These are phyloP conservation scores for Lytechinus variegatus DNA, from an alignment of 35 echinoderm and acorn worm species.

Conservation along the genomic window DNA sequence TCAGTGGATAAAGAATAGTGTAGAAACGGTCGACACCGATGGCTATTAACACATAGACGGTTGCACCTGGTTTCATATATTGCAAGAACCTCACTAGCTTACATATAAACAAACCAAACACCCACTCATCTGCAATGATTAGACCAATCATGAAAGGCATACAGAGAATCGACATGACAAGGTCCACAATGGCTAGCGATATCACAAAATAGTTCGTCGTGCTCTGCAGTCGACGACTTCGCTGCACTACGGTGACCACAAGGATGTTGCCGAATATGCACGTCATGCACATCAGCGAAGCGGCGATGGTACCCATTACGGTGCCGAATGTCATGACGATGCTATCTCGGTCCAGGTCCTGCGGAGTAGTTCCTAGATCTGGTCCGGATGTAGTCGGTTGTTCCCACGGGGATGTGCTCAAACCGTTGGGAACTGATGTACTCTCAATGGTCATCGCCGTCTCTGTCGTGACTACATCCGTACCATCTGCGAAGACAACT, in stretches of 20 bases:
- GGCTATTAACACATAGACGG: conserved; percentile 75
- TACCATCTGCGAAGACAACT: not conserved
- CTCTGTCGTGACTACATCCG: not conserved
- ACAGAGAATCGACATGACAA: conserved; percentile 78
- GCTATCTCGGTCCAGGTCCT: conserved; percentile 37
- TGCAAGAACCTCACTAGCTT: conserved; percentile 81
- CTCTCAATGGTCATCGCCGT: not conserved
- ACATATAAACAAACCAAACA: conserved; percentile 80
- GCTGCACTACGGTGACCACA: conserved; percentile 69
- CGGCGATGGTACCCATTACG: conserved; percentile 50
- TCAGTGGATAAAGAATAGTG: conserved; percentile 95
- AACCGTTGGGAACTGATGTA: not conserved
- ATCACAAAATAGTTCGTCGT: conserved; percentile 99
- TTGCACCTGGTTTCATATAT: conserved; percentile 72
- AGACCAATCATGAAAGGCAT: conserved; percentile 74
- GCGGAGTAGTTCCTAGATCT: not conserved
- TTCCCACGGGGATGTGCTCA: not conserved
- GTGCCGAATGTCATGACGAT: not conserved
- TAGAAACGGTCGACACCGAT: conserved; percentile 92
- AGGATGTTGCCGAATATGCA: conserved; percentile 83
- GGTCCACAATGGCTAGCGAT: conserved; percentile 82
- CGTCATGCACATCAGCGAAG: conserved; percentile 53
- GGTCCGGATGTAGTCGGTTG: not conserved
- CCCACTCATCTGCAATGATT: conserved; percentile 66
- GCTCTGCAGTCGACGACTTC: conserved; percentile 84